Percentiles rank a stretch among this genome's conserved stretches.
These are phyloP conservation scores for Myocastor coypus DNA, from an alignment of 2,113 vertebrate species.

Conservation along the genomic window DNA sequence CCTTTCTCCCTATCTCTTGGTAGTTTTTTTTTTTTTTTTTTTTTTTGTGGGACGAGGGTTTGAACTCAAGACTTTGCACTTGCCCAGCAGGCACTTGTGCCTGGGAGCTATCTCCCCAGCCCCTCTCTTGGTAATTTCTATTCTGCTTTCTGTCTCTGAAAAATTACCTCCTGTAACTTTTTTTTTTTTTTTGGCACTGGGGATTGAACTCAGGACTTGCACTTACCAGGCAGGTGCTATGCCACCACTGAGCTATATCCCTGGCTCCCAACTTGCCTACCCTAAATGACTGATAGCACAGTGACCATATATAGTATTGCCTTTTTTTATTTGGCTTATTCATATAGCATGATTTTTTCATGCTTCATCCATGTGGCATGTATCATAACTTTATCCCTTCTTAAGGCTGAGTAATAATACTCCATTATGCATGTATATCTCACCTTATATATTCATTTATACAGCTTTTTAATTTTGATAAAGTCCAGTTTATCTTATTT, in stretches of 20 bases:
- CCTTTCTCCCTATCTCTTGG: background rate
- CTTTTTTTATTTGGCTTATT: background rate
- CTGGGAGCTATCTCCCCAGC: too few species aligned
- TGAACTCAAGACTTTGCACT: too few species aligned
- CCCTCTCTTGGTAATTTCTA: too few species aligned
- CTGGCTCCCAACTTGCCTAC: background rate
- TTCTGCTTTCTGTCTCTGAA: background rate
- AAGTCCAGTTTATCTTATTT: background rate
- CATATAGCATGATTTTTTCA: background rate
- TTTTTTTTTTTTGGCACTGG: too few species aligned
- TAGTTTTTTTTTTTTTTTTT: too few species aligned
- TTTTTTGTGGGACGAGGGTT: too few species aligned
- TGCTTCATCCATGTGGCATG: background rate
- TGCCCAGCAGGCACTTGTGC: too few species aligned
- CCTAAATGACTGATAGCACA: background rate
- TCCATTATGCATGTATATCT: background rate
- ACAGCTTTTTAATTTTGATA: background rate
- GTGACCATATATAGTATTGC: background rate
- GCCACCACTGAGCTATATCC: too few species aligned
- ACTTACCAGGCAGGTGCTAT: too few species aligned
- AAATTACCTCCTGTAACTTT: background rate
- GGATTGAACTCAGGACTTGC: too few species aligned
- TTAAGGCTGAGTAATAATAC: background rate
- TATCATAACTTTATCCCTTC: conserved; percentile 11
- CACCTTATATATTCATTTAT: background rate